Percentiles rank a stretch among this genome's conserved stretches.
These are phyloP conservation scores for Linurgus olivaceus DNA, from an alignment of 2,797 vertebrate genomes.

Conservation along the genomic window DNA sequence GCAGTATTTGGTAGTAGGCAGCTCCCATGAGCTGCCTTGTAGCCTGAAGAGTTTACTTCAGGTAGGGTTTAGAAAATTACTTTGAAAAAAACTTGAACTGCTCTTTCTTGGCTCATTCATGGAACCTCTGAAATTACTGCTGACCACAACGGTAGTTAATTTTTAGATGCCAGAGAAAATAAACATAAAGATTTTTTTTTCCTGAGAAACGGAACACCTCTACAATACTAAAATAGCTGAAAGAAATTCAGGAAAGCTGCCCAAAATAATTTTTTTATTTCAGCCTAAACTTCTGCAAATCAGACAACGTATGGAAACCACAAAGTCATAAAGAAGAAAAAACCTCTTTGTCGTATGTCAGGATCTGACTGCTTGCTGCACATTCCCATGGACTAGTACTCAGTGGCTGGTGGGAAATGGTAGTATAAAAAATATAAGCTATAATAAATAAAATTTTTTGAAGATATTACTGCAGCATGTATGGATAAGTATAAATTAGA, in stretches of 20 bases:
- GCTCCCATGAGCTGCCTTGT: neutral
- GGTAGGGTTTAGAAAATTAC: neutral
- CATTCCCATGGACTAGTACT: neutral
- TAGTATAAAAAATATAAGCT: neutral
- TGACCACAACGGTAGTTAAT: neutral
- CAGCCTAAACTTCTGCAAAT: neutral
- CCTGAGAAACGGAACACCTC: neutral
- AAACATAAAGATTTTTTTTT: neutral
- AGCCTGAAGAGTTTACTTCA: neutral
- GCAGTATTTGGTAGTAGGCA: neutral
- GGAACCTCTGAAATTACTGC: neutral
- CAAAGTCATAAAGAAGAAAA: neutral
- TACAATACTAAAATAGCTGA: constrained; percentile 23
- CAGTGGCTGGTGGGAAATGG: neutral
- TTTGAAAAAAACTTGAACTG: neutral
- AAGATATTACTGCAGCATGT: neutral
- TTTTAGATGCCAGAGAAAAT: constrained; percentile 6
- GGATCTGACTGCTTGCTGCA: neutral
- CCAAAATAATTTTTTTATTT: neutral
- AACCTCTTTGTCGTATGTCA: neutral
- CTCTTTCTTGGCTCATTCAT: neutral
- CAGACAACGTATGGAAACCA: neutral
- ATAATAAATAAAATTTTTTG: neutral
- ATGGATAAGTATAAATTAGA: neutral
- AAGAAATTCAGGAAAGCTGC: neutral